A percentile compares a stretch with the other conserved stretches of the same genome.
These are phyloP conservation scores for Bimastos eiseni DNA, from an alignment of 2,888 invertebrate species.

Conservation along the genomic window DNA sequence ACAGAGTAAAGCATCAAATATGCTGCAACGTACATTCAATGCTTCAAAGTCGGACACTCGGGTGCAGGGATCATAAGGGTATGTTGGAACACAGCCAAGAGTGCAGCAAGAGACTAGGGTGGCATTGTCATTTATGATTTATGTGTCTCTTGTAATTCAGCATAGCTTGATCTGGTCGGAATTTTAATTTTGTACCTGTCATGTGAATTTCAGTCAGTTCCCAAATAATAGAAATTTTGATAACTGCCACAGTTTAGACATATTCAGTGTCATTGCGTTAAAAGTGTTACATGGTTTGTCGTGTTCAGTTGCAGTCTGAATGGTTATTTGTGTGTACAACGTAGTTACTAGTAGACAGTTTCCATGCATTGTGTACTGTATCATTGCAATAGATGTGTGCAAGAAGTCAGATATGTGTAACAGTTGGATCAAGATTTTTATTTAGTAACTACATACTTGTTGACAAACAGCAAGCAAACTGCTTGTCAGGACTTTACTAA, in stretches of 20 bases:
- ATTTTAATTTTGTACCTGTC: background rate
- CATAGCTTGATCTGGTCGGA: background rate
- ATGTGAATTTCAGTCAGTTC: background rate
- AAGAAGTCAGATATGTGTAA: background rate
- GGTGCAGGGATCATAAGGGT: too few species aligned
- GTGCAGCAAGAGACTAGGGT: too few species aligned
- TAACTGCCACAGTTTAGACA: background rate
- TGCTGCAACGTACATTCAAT: too few species aligned
- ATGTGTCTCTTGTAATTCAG: too few species aligned
- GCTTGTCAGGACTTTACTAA: background rate
- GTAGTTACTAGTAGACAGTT: slow-evolving; percentile 5
- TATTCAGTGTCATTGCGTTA: background rate
- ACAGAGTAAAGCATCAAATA: too few species aligned
- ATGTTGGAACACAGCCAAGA: too few species aligned
- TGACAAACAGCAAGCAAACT: background rate
- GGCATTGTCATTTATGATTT: too few species aligned
- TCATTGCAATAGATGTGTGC: background rate
- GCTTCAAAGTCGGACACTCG: too few species aligned
- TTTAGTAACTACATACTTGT: background rate
- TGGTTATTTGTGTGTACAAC: background rate
- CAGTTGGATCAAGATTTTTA: background rate
- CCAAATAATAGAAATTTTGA: background rate
- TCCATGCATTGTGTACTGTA: background rate
- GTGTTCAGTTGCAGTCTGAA: slow-evolving; percentile 1
- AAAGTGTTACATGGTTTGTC: background rate